Percentiles rank a stretch among this genome's conserved stretches.
These are phyloP conservation scores for Leptopilina myrica DNA, from an alignment of 2,888 invertebrate species.

Conservation along the genomic window DNA sequence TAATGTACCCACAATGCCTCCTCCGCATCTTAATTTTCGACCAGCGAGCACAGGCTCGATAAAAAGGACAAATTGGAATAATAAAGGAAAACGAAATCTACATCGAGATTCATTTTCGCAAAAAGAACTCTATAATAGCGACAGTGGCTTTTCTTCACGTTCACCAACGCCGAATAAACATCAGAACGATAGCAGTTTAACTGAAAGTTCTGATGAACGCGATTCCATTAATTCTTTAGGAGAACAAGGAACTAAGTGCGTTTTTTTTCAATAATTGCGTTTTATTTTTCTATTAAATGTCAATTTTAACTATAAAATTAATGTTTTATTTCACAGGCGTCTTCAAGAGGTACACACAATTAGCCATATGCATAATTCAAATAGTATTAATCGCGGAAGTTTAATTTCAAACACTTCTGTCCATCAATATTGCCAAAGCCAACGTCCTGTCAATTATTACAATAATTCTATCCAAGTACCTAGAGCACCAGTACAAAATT, in stretches of 20 bases:
- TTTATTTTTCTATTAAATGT: slow-evolving; percentile 18
- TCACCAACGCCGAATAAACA: slow-evolving; percentile 74
- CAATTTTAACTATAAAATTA: neutral
- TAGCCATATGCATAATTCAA: slow-evolving; percentile 49
- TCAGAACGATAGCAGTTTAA: slow-evolving; percentile 67
- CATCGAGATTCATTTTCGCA: slow-evolving; percentile 62
- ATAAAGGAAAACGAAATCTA: slow-evolving; percentile 61
- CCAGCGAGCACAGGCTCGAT: slow-evolving; percentile 60
- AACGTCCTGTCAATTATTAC: slow-evolving; percentile 62
- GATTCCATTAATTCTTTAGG: slow-evolving; percentile 69
- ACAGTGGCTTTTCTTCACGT: slow-evolving; percentile 73
- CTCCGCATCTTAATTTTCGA: slow-evolving; percentile 62
- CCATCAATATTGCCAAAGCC: slow-evolving; percentile 68
- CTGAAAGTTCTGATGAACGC: slow-evolving; percentile 73
- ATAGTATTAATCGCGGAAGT: slow-evolving; percentile 57
- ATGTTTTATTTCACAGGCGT: slow-evolving; percentile 59
- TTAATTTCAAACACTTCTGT: slow-evolving; percentile 61
- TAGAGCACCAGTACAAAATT: slow-evolving; percentile 68
- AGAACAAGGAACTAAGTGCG: slow-evolving; percentile 69
- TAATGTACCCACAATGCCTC: slow-evolving; percentile 58
- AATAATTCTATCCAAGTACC: slow-evolving; percentile 59
- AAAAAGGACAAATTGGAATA: slow-evolving; percentile 67
- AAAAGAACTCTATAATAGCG: slow-evolving; percentile 67
- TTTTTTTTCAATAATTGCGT: slow-evolving; percentile 35
- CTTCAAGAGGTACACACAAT: slow-evolving; percentile 59